Base-by-base conservation (phyloP, 2,888 invertebrate species). In the Cerceris rybyensis region DNA sequence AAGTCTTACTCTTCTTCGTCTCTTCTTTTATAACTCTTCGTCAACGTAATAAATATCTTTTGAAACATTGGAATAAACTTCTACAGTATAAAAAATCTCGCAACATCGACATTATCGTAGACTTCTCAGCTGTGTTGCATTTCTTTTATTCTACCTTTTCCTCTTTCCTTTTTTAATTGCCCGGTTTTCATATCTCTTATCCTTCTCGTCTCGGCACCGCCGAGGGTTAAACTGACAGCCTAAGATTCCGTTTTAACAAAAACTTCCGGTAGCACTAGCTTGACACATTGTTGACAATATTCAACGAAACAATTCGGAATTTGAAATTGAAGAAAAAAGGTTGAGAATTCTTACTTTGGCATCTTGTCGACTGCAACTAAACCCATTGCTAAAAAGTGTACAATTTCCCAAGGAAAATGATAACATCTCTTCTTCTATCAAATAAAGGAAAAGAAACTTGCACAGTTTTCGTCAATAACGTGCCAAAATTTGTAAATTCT, bases 401-500 rank as follows among this genome's bases (percentile, higher is more conserved):
- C n/a, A n/a, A n/a, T n/a, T n/a, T n/a, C n/a, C n/a, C n/a, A n/a
- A n/a, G n/a, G n/a, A n/a, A n/a, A n/a, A n/a, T n/a, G n/a, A n/a
- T n/a, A n/a, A n/a, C n/a, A n/a, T 28, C 2, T 28, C 28, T 28
- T 28, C 28, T 28, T 28, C 4, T 28, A 28, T 28, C 28, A 4
- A 28, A 28, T 28, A 2, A 28, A 28, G 28, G 4, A 4, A 28
- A 28, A 28, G 4, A 16, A 59, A 14, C 7, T 1, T 14, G 14
- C 54, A 13, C 52, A 6, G 41, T 68, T 50, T 17, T 7, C 14
- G 16, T 54, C 39, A 42, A 63, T 50, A 55, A 28, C 59, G 46
- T 64, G 11, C 6, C 60, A 71, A 66, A 76, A 71, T 65, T 52
- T 75, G 67, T 58, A 68, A 68, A 50, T 67, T 64, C 42, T 77